Percentiles rank a stretch among this genome's conserved stretches.
Evolutionary conservation across 2,888 invertebrate species (phyloP).

Genomic region (Sepioteuthis lessoniana): DNA sequence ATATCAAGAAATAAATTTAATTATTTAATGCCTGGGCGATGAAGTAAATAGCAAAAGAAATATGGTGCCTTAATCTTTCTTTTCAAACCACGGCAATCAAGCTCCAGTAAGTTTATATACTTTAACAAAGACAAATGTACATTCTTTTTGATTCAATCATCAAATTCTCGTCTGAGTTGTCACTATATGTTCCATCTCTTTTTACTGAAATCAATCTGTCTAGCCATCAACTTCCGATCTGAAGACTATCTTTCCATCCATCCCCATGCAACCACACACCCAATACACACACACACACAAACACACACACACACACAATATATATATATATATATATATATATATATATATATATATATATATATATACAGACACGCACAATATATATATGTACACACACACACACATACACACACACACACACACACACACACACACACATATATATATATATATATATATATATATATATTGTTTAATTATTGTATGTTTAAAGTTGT

Average conservation of each 20-base stretch:
- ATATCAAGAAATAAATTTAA: no score
- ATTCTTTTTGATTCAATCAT: background rate
- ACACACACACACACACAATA: background rate
- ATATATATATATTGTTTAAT: no score
- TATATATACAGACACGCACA: no score
- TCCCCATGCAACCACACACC: background rate
- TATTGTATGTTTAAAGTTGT: background rate
- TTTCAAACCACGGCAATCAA: no score
- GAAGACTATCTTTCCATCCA: background rate
- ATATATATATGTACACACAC: no score
- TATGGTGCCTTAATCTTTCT: no score
- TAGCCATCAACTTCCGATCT: background rate
- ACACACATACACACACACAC: no score
- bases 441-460: background rate
- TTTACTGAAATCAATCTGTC: background rate
- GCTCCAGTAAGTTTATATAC: no score
- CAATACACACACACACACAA: background rate
- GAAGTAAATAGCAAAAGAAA: no score
- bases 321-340: background rate
- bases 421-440: no score
- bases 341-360: background rate
- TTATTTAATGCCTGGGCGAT: no score
- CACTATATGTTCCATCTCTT: background rate
- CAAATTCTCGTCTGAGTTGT: background rate
- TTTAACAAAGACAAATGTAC: background rate